Evolutionary conservation across 2,888 invertebrate genomes (phyloP).

Genomic region (Carabus problematicus): DNA sequence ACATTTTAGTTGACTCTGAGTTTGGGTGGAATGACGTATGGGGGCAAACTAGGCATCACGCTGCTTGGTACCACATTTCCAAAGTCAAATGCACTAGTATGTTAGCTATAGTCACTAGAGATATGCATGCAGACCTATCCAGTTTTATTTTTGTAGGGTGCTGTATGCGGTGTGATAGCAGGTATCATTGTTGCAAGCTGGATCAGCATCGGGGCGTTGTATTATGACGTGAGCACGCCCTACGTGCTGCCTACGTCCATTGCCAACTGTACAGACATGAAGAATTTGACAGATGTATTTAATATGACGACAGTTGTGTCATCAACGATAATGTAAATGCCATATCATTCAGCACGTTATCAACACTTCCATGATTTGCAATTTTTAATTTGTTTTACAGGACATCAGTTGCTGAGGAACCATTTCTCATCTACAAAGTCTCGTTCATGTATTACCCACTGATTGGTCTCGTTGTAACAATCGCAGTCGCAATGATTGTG

Average conservation of each 20-base stretch:
- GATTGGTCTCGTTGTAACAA: slow-evolving; percentile 15
- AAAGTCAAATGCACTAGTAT: not conserved
- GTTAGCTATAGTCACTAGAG: not conserved
- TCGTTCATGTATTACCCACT: slow-evolving; percentile 22
- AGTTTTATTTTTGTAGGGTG: slow-evolving; percentile 9
- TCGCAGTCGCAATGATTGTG: slow-evolving; percentile 4
- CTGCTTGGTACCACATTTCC: slow-evolving; percentile 21
- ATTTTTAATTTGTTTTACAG: too few species aligned
- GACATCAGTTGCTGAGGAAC: not conserved
- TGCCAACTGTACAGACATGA: slow-evolving; percentile 6
- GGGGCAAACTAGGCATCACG: slow-evolving; percentile 8
- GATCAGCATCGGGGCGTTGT: slow-evolving; percentile 11
- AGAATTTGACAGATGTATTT: too few species aligned
- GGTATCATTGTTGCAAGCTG: slow-evolving; percentile 6
- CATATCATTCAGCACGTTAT: too few species aligned
- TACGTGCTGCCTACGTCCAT: slow-evolving; percentile 8
- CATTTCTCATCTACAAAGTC: slow-evolving; percentile 26
- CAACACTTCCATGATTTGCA: too few species aligned
- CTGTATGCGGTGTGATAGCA: slow-evolving; percentile 6
- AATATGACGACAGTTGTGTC: too few species aligned
- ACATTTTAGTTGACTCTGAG: slow-evolving; percentile 10
- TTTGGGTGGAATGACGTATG: slow-evolving; percentile 13
- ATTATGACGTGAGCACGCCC: slow-evolving; percentile 1
- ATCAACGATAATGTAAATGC: too few species aligned
- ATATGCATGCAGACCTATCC: too few species aligned